Evolutionary conservation across 1,140 invertebrate species (phyloP).

Genomic region (Drosophila nigromelanica): DNA sequence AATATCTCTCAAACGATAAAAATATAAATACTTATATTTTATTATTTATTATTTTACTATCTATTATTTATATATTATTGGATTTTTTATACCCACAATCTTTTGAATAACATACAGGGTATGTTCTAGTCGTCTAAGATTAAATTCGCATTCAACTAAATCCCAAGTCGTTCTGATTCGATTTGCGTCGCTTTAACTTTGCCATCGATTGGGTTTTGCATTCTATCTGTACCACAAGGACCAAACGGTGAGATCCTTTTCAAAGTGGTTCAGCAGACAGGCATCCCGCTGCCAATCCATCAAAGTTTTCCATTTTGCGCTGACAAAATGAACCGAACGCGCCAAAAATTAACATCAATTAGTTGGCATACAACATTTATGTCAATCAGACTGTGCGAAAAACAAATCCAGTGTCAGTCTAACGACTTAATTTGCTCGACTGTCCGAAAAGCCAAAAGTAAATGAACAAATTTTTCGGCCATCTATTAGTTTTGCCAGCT

Average conservation of each 20-base stretch:
- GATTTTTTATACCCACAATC: too few species aligned
- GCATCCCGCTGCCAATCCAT: constrained; percentile 46
- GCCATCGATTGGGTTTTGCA: constrained; percentile 57
- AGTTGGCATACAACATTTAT: constrained; percentile 58
- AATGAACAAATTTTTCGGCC: constrained; percentile 53
- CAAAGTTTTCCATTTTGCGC: constrained; percentile 39
- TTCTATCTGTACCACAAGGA: constrained; percentile 46
- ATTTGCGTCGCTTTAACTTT: constrained; percentile 78
- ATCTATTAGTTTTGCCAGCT: constrained; percentile 59
- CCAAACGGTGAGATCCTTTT: constrained; percentile 18
- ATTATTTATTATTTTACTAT: too few species aligned
- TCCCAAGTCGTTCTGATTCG: constrained; percentile 66
- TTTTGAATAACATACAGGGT: background rate
- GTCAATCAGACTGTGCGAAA: constrained; percentile 51
- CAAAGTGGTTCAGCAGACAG: constrained; percentile 4
- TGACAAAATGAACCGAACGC: constrained; percentile 4
- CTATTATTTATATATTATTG: too few species aligned
- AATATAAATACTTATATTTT: too few species aligned
- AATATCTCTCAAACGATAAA: too few species aligned
- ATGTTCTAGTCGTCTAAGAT: background rate
- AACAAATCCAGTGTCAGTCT: constrained; percentile 45
- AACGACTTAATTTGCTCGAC: constrained; percentile 53
- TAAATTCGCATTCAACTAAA: constrained; percentile 23
- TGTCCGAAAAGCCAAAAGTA: constrained; percentile 35
- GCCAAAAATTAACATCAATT: constrained; percentile 76